A percentile compares a stretch with the other conserved stretches of the same genome.
These are phyloP conservation scores for Marmota monax DNA, from an alignment of 2,113 vertebrate genomes.

Conservation along the genomic window DNA sequence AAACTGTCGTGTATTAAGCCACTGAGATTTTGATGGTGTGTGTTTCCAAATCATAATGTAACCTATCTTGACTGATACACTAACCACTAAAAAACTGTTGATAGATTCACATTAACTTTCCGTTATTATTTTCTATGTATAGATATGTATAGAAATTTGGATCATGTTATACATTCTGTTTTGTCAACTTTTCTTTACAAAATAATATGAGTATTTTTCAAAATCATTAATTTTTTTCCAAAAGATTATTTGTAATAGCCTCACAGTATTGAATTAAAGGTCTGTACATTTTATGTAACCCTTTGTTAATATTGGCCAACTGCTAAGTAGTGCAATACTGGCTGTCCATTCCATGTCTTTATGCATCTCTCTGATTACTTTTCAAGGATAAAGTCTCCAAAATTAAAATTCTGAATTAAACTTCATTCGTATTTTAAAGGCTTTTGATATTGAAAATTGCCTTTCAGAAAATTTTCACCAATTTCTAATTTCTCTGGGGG, in stretches of 20 bases:
- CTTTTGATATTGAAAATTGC: conserved; percentile 35
- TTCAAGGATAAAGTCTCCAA: background rate
- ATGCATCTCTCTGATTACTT: background rate
- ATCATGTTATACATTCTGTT: background rate
- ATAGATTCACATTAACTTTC: conserved; percentile 34
- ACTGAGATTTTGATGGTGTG: conserved; percentile 67
- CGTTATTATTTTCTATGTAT: conserved; percentile 15
- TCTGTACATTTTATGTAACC: background rate
- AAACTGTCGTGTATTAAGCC: conserved; percentile 62
- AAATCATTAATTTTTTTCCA: background rate
- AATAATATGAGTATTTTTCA: conserved; percentile 16
- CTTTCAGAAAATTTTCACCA: background rate
- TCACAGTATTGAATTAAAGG: background rate
- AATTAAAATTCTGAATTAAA: background rate
- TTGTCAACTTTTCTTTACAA: conserved; percentile 6
- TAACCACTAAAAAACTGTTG: conserved; percentile 45
- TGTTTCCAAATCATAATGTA: conserved; percentile 50
- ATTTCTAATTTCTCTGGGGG: conserved; percentile 17
- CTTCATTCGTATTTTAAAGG: conserved; percentile 25
- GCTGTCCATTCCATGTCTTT: background rate
- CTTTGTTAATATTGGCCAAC: background rate
- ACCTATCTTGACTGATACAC: conserved; percentile 49
- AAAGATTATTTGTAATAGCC: conserved; percentile 35
- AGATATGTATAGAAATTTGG: background rate
- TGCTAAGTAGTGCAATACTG: background rate